phyloP scores from a whole-genome alignment of 1,140 invertebrate genomes.

The Leucophenga varia region DNA sequence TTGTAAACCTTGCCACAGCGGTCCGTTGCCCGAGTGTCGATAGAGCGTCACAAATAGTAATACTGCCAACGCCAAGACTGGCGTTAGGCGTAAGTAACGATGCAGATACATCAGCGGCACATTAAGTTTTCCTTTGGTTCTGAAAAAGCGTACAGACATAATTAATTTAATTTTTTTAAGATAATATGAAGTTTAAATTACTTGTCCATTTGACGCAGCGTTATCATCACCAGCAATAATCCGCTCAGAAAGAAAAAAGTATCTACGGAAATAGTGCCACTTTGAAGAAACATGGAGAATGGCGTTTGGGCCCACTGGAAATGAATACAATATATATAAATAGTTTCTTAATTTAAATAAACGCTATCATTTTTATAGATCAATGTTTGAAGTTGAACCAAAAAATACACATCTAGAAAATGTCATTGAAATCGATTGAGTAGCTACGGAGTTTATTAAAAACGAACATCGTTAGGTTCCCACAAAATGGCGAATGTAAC shows the following conservation, averaged over 20 bases:
- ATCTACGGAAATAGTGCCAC: conserved; percentile 66
- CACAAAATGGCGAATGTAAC: too few species aligned
- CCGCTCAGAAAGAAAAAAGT: conserved; percentile 71
- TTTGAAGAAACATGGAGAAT: conserved; percentile 63
- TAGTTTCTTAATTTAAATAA: conserved; percentile 8
- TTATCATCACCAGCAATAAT: conserved; percentile 65
- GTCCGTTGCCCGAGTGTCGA: conserved; percentile 34
- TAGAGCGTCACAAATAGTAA: conserved; percentile 42
- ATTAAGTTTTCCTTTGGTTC: conserved; percentile 27
- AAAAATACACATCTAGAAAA: too few species aligned
- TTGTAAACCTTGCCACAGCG: conserved; percentile 38
- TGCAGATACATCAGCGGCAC: conserved; percentile 49
- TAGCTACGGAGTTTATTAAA: too few species aligned
- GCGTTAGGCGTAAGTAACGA: conserved; percentile 44
- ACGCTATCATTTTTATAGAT: too few species aligned
- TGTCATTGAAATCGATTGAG: too few species aligned
- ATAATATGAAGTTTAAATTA: conserved; percentile 6
- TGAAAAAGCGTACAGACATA: not conserved
- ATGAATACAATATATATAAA: not conserved
- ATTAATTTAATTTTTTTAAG: not conserved
- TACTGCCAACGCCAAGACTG: conserved; percentile 37
- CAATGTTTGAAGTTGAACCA: too few species aligned
- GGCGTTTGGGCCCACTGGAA: conserved; percentile 55
- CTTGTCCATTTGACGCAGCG: conserved; percentile 67
- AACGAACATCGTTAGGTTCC: too few species aligned